Percentiles rank a stretch among this genome's conserved stretches.
phyloP scores from a whole-genome alignment of 1,140 invertebrate genomes.

The Portunus trituberculatus region DNA sequence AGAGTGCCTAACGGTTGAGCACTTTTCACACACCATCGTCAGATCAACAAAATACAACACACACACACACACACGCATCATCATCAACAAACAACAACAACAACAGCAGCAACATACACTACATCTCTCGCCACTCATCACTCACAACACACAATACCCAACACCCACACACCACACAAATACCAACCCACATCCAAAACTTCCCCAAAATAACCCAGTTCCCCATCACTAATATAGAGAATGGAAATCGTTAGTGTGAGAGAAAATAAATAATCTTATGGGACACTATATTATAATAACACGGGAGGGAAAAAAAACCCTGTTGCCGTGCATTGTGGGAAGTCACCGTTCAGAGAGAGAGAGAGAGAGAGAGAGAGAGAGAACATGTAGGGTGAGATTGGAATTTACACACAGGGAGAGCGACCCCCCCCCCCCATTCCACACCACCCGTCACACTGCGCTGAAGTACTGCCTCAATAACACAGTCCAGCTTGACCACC shows the following conservation, averaged over 20 bases:
- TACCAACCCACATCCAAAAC: too few relatives aligned
- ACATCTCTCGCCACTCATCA: too few relatives aligned
- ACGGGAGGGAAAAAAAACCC: not conserved
- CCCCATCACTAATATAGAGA: not conserved
- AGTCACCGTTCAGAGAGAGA: not conserved
- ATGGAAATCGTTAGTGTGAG: not conserved
- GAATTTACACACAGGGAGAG: not conserved
- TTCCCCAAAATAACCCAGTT: too few relatives aligned
- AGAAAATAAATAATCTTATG: not conserved
- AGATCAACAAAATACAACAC: too few relatives aligned
- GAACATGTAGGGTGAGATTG: not conserved
- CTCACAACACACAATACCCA: too few relatives aligned
- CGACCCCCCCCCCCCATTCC: not conserved
- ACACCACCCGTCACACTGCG: not conserved
- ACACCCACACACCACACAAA: too few relatives aligned
- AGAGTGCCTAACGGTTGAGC: too few relatives aligned
- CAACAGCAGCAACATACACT: too few relatives aligned
- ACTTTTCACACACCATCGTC: too few relatives aligned
- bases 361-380: not conserved
- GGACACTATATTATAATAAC: not conserved
- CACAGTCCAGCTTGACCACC: not conserved
- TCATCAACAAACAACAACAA: too few relatives aligned
- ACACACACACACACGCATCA: too few relatives aligned
- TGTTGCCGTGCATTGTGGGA: not conserved
- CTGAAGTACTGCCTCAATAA: constrained; percentile 1